phyloP scores from a whole-genome alignment of 2,797 vertebrate genomes.

The Geotria australis region DNA sequence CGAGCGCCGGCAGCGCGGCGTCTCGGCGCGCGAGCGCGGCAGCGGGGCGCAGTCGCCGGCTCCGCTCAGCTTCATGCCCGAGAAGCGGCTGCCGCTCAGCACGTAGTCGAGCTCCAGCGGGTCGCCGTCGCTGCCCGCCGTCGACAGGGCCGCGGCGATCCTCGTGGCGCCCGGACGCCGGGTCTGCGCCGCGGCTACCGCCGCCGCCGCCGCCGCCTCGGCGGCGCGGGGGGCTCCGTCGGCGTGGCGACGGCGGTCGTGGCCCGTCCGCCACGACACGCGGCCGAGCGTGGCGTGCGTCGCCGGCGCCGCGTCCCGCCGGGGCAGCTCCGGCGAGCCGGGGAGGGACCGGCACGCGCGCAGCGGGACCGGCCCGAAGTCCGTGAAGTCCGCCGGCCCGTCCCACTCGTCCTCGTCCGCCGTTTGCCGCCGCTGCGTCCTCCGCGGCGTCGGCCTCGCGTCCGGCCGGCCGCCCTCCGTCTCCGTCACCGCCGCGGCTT shows the following conservation, averaged over 20 bases:
- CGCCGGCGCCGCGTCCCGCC: constrained; percentile 6
- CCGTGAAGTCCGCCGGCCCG: too few relatives aligned
- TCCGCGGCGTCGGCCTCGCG: constrained; percentile 7
- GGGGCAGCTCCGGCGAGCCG: constrained; percentile 27
- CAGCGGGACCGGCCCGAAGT: constrained; percentile 10
- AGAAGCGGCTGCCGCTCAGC: too few relatives aligned
- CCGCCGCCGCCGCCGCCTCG: neutral
- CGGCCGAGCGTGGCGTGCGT: neutral
- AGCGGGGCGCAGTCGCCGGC: too few relatives aligned
- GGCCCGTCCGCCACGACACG: neutral
- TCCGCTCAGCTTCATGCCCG: too few relatives aligned
- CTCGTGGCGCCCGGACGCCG: too few relatives aligned
- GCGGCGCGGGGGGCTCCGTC: neutral
- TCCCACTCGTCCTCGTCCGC: neutral
- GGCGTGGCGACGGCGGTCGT: neutral
- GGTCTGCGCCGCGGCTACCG: neutral
- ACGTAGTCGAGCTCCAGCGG: too few relatives aligned
- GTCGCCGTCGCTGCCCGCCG: too few relatives aligned
- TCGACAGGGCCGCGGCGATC: too few relatives aligned
- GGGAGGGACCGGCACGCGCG: constrained; percentile 53
- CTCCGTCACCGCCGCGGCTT: constrained; percentile 11
- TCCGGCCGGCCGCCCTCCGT: constrained; percentile 9
- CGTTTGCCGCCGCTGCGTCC: constrained; percentile 6
- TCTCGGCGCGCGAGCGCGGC: too few relatives aligned
- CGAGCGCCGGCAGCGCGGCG: too few relatives aligned